Base-by-base conservation (phyloP, 2,888 invertebrate species). In the Plebejus argus region DNA sequence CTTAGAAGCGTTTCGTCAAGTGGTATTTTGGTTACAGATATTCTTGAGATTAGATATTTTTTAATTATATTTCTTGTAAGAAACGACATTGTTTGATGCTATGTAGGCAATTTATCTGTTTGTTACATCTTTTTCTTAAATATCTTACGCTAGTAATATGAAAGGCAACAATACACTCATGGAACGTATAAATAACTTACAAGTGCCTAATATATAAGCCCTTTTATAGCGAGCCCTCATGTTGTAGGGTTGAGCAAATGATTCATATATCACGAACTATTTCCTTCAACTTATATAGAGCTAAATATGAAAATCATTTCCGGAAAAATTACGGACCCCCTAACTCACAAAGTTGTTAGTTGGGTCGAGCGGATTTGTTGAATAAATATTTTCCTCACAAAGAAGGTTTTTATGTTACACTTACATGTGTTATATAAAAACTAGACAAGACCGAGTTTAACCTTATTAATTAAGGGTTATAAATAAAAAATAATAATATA, bases 121-220 rank as follows among this genome's bases (percentile, higher is more conserved):
- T 61, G 33, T 66, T 28, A 28, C 66, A 66, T 6, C 6, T 15
- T 28, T 66, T 28, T 66, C 12, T n/a, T n/a, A 15, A 28, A 23
- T 28, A 18, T 15, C 66, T 15, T 45, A 8, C 45, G 45, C 15
- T 15, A 28, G 15, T 66, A 28, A 28, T 66, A 66, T 66, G 7
- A 15, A 66, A 66, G 66, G 18, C 28, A 66, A 66, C 66, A 66
- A 66, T 66, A 66, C 66, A 66, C 66, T 66, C 12, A 33, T 28
- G 15, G 28, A 66, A 66, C 18, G 66, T 33, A 66, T 66, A 66
- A 66, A 66, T 66, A 66, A 66, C 23, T 28, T 76, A 45, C n/a
- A 23, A 39, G 66, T 76, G n/a, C 28, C 28, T 58, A 66, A 18
- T 70, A 70, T 53, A 76, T 76, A 76, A 45, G 45, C 66, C 33